phyloP scores from a whole-genome alignment of 2,797 vertebrate species.

The Crypturellus tataupa region DNA sequence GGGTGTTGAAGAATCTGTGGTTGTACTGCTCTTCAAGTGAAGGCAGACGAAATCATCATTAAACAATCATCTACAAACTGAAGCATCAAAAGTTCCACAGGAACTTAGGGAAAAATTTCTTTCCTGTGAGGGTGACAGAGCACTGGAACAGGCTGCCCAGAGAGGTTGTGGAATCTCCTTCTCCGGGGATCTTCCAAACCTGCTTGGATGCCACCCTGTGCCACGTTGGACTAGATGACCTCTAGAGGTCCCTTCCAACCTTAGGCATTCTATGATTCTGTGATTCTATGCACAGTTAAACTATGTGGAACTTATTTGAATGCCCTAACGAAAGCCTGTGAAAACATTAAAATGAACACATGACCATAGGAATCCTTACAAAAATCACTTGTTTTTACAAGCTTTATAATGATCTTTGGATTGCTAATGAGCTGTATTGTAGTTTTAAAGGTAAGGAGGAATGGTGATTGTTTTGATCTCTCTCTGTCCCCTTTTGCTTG shows the following conservation, averaged over 20 bases:
- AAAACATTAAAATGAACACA: neutral
- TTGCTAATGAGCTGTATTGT: neutral
- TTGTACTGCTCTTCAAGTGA: fast-evolving
- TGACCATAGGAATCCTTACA: neutral
- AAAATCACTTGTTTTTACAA: neutral
- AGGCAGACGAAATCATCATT: neutral
- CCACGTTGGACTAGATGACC: too few relatives aligned
- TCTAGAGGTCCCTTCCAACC: too few relatives aligned
- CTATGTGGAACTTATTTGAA: neutral
- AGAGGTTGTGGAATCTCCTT: too few relatives aligned
- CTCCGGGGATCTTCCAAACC: too few relatives aligned
- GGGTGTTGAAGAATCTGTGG: neutral
- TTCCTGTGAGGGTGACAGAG: too few relatives aligned
- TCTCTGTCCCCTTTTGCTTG: neutral
- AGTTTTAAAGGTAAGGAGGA: neutral
- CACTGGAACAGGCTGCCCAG: too few relatives aligned
- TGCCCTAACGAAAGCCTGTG: neutral
- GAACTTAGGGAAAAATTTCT: too few relatives aligned
- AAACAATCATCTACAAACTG: neutral
- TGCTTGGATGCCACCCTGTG: too few relatives aligned
- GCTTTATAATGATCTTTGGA: neutral
- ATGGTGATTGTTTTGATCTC: neutral
- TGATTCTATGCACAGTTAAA: neutral
- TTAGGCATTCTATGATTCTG: too few relatives aligned
- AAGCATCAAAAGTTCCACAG: too few relatives aligned